Conservation (phyloP, 2,113 vertebrate genomes). For the Engraulis encrasicolus region DNA sequence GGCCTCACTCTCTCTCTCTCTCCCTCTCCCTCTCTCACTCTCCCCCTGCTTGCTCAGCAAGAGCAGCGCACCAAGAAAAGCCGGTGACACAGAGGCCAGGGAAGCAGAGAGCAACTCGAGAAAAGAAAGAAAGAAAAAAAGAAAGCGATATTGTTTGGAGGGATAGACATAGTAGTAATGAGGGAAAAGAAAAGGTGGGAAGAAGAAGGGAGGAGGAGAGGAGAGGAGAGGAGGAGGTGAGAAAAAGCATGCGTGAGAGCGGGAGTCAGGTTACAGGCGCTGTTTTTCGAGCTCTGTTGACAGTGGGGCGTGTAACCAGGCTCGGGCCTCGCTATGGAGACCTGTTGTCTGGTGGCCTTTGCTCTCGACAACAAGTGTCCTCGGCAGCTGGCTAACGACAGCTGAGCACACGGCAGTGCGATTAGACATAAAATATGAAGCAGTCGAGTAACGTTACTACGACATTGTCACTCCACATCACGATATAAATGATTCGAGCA, state of each 20-base stretch:
- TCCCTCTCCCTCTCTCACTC: too few species aligned
- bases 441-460: conserved; percentile 9
- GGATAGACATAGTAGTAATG: background rate
- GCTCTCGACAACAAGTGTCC: conserved; percentile 43
- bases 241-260: background rate
- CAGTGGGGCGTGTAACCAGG: conserved; percentile 37
- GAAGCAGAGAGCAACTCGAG: conserved; percentile 20
- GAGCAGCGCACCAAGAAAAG: background rate
- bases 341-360: conserved; percentile 53
- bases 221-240: background rate
- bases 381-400: conserved; percentile 28
- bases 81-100: background rate
- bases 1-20: background rate
- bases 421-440: conserved; percentile 23
- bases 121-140: background rate
- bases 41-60: background rate
- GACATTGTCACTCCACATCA: too few species aligned
- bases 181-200: too few species aligned
- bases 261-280: conserved; percentile 37
- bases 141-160: background rate
- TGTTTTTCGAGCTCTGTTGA: conserved; percentile 45
- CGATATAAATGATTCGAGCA: too few species aligned
- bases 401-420: background rate
- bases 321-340: conserved; percentile 49
- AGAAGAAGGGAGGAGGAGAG: background rate